phyloP scores from a whole-genome alignment of 2,113 vertebrate species.

The Trichomycterus rosablanca region DNA sequence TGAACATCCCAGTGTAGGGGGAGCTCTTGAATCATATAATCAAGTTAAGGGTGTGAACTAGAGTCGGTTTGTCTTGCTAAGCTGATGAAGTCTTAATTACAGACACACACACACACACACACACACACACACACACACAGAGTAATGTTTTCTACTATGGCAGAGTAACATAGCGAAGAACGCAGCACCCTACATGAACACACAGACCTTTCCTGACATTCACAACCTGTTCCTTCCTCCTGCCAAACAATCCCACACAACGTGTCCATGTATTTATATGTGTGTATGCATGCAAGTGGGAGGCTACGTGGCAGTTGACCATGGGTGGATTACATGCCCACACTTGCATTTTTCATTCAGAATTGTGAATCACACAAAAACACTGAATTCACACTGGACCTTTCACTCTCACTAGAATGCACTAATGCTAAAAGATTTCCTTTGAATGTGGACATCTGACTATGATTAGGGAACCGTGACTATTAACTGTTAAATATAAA shows the following conservation, averaged over 20 bases:
- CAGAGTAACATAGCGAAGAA: conserved; percentile 41
- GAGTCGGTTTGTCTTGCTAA: conserved; percentile 34
- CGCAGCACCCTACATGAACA: conserved; percentile 38
- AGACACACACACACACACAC: conserved; percentile 31
- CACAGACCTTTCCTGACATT: conserved; percentile 69
- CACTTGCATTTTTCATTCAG: conserved; percentile 21
- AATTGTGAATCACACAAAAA: conserved; percentile 1
- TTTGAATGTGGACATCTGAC: too few species aligned
- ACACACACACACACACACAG: conserved; percentile 29
- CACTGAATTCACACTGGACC: too few species aligned
- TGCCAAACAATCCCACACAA: conserved; percentile 45
- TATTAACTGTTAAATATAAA: too few species aligned
- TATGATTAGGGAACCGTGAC: too few species aligned
- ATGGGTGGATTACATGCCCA: conserved; percentile 31
- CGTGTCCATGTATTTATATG: conserved; percentile 8
- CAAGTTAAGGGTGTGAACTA: conserved; percentile 14
- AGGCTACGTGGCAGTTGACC: conserved; percentile 37
- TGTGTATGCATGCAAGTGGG: conserved; percentile 2
- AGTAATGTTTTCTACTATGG: conserved; percentile 67
- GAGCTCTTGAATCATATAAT: conserved; percentile 59
- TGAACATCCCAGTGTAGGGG: conserved; percentile 49
- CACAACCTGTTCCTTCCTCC: conserved; percentile 67
- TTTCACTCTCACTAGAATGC: too few species aligned
- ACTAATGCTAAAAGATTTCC: too few species aligned
- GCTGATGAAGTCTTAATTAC: conserved; percentile 36